These are phyloP conservation scores for Drosophila bocqueti DNA, from an alignment of 1,140 invertebrate species.

Conservation along the genomic window DNA sequence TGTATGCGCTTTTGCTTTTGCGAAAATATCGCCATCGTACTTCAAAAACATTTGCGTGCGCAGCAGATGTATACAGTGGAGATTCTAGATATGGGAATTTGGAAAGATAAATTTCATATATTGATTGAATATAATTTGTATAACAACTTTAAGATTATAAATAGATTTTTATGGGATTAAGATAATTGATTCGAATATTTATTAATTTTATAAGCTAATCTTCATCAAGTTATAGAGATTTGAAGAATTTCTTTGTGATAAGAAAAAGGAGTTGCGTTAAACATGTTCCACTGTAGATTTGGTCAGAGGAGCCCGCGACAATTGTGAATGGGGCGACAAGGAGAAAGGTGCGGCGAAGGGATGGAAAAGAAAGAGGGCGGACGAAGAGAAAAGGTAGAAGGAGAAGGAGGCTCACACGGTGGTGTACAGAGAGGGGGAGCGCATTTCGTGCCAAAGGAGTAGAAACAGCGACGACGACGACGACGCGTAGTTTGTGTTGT, in stretches of 20 bases:
- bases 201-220: too few relatives aligned
- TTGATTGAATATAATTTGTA: background rate
- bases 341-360: constrained; percentile 10
- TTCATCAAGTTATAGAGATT: too few relatives aligned
- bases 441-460: constrained; percentile 59
- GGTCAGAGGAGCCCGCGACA: constrained; percentile 30
- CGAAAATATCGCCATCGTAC: constrained; percentile 56
- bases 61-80: constrained; percentile 25
- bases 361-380: constrained; percentile 5
- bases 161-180: too few relatives aligned
- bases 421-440: constrained; percentile 1
- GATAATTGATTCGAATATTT: too few relatives aligned
- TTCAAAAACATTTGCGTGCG: constrained; percentile 67
- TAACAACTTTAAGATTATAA: too few relatives aligned
- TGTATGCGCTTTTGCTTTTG: constrained; percentile 56
- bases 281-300: constrained; percentile 3
- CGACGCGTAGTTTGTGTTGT: constrained; percentile 53
- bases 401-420: background rate
- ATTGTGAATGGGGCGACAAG: constrained; percentile 30
- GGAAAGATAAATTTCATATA: background rate
- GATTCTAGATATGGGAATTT: background rate
- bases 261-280: background rate
- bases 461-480: constrained; percentile 42
- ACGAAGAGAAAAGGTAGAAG: background rate
- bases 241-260: too few relatives aligned